Base-by-base conservation (phyloP, 2,888 invertebrate species). In the Syritta pipiens region DNA sequence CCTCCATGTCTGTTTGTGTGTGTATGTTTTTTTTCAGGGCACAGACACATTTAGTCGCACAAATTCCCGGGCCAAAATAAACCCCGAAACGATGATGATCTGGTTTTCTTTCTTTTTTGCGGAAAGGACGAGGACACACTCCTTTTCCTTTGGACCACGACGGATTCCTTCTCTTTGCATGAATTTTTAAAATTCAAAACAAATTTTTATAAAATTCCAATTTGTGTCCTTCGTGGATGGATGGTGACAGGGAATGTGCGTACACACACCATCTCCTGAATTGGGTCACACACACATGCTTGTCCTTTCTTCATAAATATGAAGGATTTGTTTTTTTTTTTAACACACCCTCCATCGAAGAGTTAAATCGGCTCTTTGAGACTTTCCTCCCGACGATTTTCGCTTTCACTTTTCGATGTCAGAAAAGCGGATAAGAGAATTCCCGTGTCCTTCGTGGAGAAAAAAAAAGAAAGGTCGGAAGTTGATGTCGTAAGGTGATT, bases 151-250 rank as follows among this genome's bases (percentile, higher is more conserved):
- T 1, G 7, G 12, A 37, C 7, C 19, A 37, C 9, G n/a, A 42
- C 14, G 42, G 67, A 53, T 40, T 42, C 30, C 30, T 2, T 30
- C 30, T 9, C 30, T 7, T 17, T 24, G 19, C 35, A 53, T 28
- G 9, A 48, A 20, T 65, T 26, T 55, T 55, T 59, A 40, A 68
- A 68, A 68, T 59, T 68, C 67, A 60, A 68, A 65, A 69, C 46
- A 75, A 44, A 55, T 75, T 69, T 69, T 69, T 62, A 55, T 69
- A 49, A 62, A 75, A 62, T 69, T 75, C 68, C 69, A 55, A 62
- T 55, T 48, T 69, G 60, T 48, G 55, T 69, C 48, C 10, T 26
- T 46, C 37, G 4, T n/a, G 14, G 26, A n/a, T 19, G 17, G 17
- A 17, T 9, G 17, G 49, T 30, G 3, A 14, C 30, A 10, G 32